phyloP scores from a whole-genome alignment of 2,888 invertebrate genomes.

The Hylaea fasciaria region DNA sequence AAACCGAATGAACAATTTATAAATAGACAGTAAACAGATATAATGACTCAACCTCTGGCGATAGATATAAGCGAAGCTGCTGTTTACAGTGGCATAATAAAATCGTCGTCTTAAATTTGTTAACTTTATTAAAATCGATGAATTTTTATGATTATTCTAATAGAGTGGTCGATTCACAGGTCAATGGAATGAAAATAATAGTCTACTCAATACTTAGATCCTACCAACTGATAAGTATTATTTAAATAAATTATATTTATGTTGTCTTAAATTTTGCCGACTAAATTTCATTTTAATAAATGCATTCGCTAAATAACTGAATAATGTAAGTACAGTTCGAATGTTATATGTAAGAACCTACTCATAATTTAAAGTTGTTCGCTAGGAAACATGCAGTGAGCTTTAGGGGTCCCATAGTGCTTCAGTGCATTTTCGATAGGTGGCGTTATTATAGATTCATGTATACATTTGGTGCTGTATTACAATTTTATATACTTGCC shows the following conservation, averaged over 20 bases:
- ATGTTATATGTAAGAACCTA: too few species aligned
- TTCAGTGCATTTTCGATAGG: constrained; percentile 29
- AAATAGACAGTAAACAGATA: constrained; percentile 46
- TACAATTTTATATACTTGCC: too few species aligned
- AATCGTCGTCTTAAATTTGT: not conserved
- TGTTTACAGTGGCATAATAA: not conserved
- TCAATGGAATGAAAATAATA: not conserved
- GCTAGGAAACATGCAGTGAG: constrained; percentile 2
- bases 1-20: constrained; percentile 63
- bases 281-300: too few species aligned
- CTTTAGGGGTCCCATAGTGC: constrained; percentile 18
- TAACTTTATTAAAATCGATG: constrained; percentile 1
- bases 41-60: constrained; percentile 20
- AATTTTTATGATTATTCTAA: constrained; percentile 1
- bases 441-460: constrained; percentile 30
- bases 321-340: too few species aligned
- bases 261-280: too few species aligned
- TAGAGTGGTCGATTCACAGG: not conserved
- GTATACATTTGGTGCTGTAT: too few species aligned
- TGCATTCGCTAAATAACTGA: too few species aligned
- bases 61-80: constrained; percentile 1
- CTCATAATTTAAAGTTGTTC: not conserved
- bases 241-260: too few species aligned
- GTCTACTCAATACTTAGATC: not conserved
- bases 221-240: too few species aligned